Evolutionary conservation across 2,113 vertebrate genomes (phyloP).

Genomic region (Delphinapterus leucas): DNA sequence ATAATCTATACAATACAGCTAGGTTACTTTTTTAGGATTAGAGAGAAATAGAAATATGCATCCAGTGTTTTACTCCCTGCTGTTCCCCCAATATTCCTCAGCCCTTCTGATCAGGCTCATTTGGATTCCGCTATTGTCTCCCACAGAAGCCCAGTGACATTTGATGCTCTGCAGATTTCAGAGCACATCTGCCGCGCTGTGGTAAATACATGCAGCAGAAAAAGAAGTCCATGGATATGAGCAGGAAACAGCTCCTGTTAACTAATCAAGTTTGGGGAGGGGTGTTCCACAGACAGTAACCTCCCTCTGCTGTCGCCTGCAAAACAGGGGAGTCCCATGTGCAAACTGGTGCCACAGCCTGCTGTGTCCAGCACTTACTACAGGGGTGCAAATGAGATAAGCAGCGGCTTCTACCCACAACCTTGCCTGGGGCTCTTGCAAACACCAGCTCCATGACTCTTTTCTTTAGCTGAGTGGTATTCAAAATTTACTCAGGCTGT

Average conservation of each 20-base stretch:
- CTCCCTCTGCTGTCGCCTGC: slow-evolving; percentile 60
- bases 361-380: no score
- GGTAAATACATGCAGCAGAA: slow-evolving; percentile 65
- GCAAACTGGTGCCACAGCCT: slow-evolving; percentile 58
- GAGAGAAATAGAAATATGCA: neutral
- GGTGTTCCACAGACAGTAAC: slow-evolving; percentile 36
- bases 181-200: slow-evolving; percentile 77
- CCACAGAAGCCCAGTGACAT: slow-evolving; percentile 74
- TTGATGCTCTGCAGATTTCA: slow-evolving; percentile 79
- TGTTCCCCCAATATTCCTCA: slow-evolving; percentile 40
- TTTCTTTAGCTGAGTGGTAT: neutral
- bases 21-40: slow-evolving; percentile 1
- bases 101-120: slow-evolving; percentile 67
- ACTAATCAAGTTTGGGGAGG: slow-evolving; percentile 65
- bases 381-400: neutral
- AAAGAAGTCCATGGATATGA: slow-evolving; percentile 62
- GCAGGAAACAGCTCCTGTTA: slow-evolving; percentile 66
- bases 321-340: slow-evolving; percentile 46
- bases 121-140: slow-evolving; percentile 76
- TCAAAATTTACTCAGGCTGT: neutral
- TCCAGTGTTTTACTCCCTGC: neutral
- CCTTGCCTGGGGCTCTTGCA: neutral
- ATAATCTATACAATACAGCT: neutral
- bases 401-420: neutral
- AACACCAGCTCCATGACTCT: neutral